A percentile compares a stretch with the other conserved stretches of the same genome.
These are phyloP conservation scores for Atopsyche davidsoni DNA, from an alignment of 1,140 invertebrate species.

Conservation along the genomic window DNA sequence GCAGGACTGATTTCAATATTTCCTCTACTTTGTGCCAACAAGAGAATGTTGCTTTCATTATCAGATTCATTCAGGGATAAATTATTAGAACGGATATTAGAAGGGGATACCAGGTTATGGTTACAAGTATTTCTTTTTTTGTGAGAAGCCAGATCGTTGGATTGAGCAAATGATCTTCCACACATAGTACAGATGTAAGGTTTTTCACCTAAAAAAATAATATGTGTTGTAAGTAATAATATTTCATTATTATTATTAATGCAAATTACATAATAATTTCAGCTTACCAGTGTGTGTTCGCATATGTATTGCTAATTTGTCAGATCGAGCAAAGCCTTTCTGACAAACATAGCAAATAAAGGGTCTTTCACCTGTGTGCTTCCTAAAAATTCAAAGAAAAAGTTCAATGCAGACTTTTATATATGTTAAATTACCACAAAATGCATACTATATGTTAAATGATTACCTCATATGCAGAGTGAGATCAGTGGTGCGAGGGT, in stretches of 20 bases:
- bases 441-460: neutral
- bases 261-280: neutral
- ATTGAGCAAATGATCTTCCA: constrained; percentile 41
- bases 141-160: constrained; percentile 42
- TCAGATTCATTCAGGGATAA: neutral
- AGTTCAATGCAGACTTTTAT: neutral
- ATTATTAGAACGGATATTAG: neutral
- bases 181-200: constrained; percentile 44
- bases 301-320: constrained; percentile 36
- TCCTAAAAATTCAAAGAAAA: constrained; percentile 29
- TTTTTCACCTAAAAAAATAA: constrained; percentile 43
- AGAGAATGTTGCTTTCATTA: constrained; percentile 14
- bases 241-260: constrained; percentile 3
- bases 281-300: constrained; percentile 33
- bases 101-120: constrained; percentile 2
- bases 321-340: constrained; percentile 31
- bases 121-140: constrained; percentile 30
- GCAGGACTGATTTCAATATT: constrained; percentile 14
- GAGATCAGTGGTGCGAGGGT: constrained; percentile 55
- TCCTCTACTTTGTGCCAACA: constrained; percentile 12
- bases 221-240: constrained; percentile 3
- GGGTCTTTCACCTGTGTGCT: constrained; percentile 42
- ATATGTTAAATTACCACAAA: neutral
- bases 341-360: constrained; percentile 34
- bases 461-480: constrained; percentile 37